Evolutionary conservation across 2,888 invertebrate species (phyloP), one percentile per base, ranked within the genome.

Genomic region (Scotopteryx bipunctaria): DNA sequence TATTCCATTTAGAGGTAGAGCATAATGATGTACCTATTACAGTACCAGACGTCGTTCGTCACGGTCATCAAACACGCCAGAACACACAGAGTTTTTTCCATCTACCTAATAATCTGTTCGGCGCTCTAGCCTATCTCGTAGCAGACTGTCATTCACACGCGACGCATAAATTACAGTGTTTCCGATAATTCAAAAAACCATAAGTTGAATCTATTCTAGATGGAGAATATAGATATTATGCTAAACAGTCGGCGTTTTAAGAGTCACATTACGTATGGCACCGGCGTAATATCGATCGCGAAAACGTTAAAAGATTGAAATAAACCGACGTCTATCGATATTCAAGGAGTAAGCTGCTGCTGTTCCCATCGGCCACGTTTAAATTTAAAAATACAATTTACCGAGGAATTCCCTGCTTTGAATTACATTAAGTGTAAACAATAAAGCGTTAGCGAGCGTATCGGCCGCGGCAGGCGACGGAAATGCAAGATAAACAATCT

Each of bases 351-450:
- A 73, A 74, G 63, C 66, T 60, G 66, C 71, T 66, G 62, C 62
- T 63, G 73, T 73, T 78, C 73, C 70, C 70, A 78, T 69, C 71
- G 67, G 69, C 64, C 61, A 73, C 56, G 73, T 81, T 80, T 74
- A 79, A 78, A 85, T 85, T 87, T 87, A 86, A 87, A 89, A 88
- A 87, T 84, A 86, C 81, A 82, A 85, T 82, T 84, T 86, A 85
- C 83, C 71, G 70, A 84, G 78, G 87, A 87, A 87, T 87, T 87
- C 86, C 87, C 84, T 88, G 89, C 86, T 83, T 87, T 84, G 89
- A 90, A 89, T 90, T 86, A 86, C 85, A 89, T 89, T 89, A 88
- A 86, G 86, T 86, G 89, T 88, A 87, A 88, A 89, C 87, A 88
- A 88, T 87, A 85, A 86, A 86, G 81, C 79, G 82, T 74, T 81